Conservation (phyloP, 2,113 vertebrate genomes). For the Leptosomus discolor region DNA sequence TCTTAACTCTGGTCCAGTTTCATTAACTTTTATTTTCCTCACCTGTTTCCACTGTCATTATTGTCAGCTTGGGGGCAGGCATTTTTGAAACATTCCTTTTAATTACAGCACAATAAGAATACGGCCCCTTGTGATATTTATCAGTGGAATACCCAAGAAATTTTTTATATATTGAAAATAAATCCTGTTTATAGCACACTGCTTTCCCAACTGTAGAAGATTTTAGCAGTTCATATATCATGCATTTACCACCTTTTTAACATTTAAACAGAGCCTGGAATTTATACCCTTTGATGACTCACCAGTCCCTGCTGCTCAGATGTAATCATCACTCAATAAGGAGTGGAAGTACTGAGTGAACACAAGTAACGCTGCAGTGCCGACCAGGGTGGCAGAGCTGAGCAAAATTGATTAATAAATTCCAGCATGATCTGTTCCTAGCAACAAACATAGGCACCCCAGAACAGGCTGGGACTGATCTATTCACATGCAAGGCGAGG, state of each 20-base stretch:
- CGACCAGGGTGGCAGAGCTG: background rate
- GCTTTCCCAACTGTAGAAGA: background rate
- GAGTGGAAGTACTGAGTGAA: background rate
- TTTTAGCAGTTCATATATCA: conserved; percentile 25
- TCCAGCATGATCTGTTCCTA: background rate
- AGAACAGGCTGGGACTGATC: background rate
- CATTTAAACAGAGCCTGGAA: conserved; percentile 31
- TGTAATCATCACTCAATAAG: conserved; percentile 37
- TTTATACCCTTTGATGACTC: conserved; percentile 40
- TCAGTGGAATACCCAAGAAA: background rate
- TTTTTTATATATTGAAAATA: conserved; percentile 43
- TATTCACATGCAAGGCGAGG: background rate
- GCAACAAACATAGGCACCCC: background rate
- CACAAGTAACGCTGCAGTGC: background rate
- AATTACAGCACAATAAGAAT: conserved; percentile 32
- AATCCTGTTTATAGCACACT: conserved; percentile 17
- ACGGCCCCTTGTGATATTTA: conserved; percentile 12
- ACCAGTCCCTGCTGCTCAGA: conserved; percentile 10
- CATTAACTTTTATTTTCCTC: conserved; percentile 50
- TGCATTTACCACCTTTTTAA: conserved; percentile 43
- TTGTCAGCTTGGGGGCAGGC: background rate
- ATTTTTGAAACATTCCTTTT: conserved; percentile 27
- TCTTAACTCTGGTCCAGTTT: conserved; percentile 24
- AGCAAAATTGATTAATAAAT: conserved; percentile 27
- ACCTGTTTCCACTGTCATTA: background rate